Evolutionary conservation across 2,797 vertebrate species (phyloP), one percentile per base, ranked within the genome.

Genomic region (Triplophysa bombifrons): DNA sequence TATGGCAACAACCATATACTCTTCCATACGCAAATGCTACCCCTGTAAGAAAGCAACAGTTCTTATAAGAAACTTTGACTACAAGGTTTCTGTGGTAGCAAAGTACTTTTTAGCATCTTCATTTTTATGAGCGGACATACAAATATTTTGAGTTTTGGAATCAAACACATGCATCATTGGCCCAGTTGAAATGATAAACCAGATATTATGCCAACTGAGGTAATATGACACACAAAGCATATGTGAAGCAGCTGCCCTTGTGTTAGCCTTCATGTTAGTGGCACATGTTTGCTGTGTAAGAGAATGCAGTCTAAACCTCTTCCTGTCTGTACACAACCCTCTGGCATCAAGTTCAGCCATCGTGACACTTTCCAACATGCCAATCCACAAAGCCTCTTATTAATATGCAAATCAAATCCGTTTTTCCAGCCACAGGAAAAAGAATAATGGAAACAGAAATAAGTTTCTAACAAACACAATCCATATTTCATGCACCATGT

Each of bases 401-500:
- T 83, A 69, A 82, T 76, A 74, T 65, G 70, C 85, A 89, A 89
- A 91, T 88, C 79, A 87, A 82, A 89, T 73, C 66, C 76, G 38
- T 85, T 80, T 82, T 80, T 86, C 64, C 56, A 53, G 19, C n/a
- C 60, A 46, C 76, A 85, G 81, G 86, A 67, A 58, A 84, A 67
- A 30, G 88, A 88, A 89, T 89, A 80, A 68, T 48, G 19, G 30
- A 55, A 44, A 5, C n/a, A 22, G 50, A 64, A 85, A 89, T 87
- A 90, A 87, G 87, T 89, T 84, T 87, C 68, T 53, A 78, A 80
- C 85, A 89, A 81, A 85, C 86, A 75, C n/a, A 55, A 89, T 93
- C 80, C 90, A 91, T 94, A 91, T 94, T 95, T 94, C 69, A 93
- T 82, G 69, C 80, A 78, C 87, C 84, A 86, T 84, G 88, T 90